phyloP scores from a whole-genome alignment of 2,113 vertebrate genomes.

The Rhagologus leucostigma region DNA sequence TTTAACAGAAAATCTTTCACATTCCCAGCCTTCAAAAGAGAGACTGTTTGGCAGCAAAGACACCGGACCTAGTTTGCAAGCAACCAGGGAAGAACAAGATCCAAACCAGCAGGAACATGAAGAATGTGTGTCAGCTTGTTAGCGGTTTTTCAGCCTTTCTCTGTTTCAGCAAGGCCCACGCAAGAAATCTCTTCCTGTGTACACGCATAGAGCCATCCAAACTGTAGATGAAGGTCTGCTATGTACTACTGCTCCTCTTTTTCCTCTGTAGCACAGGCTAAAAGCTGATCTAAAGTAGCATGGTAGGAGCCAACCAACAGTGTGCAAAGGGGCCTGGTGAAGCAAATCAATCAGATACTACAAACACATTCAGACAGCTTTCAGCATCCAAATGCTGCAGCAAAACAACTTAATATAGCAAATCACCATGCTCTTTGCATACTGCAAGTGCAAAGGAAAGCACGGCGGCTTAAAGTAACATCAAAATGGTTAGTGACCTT shows the following conservation, averaged over 20 bases:
- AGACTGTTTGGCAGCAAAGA: background rate
- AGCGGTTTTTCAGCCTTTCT: background rate
- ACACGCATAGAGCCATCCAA: accelerated
- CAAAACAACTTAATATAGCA: background rate
- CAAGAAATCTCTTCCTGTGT: background rate
- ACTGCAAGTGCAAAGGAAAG: background rate
- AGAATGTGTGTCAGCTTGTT: background rate
- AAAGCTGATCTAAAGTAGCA: background rate
- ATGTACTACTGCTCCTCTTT: background rate
- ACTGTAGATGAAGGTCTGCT: background rate
- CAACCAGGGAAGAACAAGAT: background rate
- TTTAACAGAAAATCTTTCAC: background rate
- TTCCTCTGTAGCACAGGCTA: background rate
- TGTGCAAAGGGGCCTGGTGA: background rate
- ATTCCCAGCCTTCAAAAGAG: background rate
- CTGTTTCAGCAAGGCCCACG: background rate
- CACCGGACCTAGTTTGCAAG: background rate
- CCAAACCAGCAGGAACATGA: background rate
- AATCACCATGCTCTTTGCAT: background rate
- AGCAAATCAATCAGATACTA: background rate
- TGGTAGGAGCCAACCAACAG: background rate
- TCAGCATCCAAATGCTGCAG: background rate
- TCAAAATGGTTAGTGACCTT: background rate
- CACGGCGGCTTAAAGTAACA: background rate
- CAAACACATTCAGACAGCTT: background rate